phyloP scores from a whole-genome alignment of 2,888 invertebrate genomes.

The Apamea crenata region DNA sequence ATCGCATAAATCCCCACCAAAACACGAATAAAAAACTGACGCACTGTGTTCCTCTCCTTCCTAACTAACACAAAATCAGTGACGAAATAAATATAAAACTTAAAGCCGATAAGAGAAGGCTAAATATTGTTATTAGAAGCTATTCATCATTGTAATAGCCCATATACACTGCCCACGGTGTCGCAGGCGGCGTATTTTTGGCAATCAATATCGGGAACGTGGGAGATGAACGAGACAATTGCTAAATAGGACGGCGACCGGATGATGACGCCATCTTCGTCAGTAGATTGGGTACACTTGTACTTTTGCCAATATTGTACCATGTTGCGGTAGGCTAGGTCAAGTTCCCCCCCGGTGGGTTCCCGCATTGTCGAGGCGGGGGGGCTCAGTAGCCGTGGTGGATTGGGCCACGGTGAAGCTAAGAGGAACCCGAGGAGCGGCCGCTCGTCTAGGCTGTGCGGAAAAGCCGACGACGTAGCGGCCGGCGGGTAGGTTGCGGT shows the following conservation, averaged over 20 bases:
- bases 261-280: constrained; percentile 19
- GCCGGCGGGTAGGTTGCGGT: too few species aligned
- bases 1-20: neutral
- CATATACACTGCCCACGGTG: constrained; percentile 19
- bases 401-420: too few species aligned
- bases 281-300: constrained; percentile 19
- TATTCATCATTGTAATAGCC: constrained; percentile 29
- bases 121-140: constrained; percentile 19
- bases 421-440: too few species aligned
- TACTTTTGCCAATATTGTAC: constrained; percentile 15
- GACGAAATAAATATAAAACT: constrained; percentile 13
- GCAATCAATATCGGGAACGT: constrained; percentile 41
- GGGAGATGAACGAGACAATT: constrained; percentile 27
- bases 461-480: too few species aligned
- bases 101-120: neutral
- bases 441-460: too few species aligned
- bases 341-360: too few species aligned
- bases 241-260: constrained; percentile 44
- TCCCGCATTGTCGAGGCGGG: too few species aligned
- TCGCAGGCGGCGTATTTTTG: constrained; percentile 47
- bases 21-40: neutral
- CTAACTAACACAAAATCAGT: constrained; percentile 15
- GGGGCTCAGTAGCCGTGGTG: too few species aligned
- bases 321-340: constrained; percentile 16
- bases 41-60: neutral